Conservation (phyloP, 2,888 invertebrate genomes). For the Micoletzkya japonica region DNA sequence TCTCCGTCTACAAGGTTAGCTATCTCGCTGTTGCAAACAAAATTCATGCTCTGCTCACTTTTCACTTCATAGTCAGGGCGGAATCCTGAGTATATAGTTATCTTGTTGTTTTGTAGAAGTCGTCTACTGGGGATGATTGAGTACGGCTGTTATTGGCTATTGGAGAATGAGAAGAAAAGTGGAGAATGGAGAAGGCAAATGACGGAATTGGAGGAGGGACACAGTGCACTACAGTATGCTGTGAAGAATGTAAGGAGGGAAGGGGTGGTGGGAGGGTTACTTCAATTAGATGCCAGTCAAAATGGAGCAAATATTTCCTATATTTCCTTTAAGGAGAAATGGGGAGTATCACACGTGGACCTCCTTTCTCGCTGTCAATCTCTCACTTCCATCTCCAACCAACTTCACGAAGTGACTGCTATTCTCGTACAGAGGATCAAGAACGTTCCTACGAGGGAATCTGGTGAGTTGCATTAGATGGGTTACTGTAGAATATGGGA, state of each 20-base stretch:
- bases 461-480: too few species aligned
- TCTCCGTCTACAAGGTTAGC: conserved; percentile 34
- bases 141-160: conserved; percentile 40
- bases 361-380: neutral
- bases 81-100: neutral
- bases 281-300: too few species aligned
- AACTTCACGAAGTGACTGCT: neutral
- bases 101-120: neutral
- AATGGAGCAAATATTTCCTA: neutral
- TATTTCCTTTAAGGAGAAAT: neutral
- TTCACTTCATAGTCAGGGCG: too few species aligned
- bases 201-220: conserved; percentile 2
- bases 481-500: too few species aligned
- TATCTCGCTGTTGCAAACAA: too few species aligned
- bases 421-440: neutral
- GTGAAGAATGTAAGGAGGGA: neutral
- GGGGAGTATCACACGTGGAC: neutral
- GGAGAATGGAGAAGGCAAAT: conserved; percentile 1
- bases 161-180: conserved; percentile 25
- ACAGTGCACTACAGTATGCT: neutral
- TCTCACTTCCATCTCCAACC: neutral
- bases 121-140: conserved; percentile 45
- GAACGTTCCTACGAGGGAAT: neutral
- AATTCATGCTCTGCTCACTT: too few species aligned
- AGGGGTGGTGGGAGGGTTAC: neutral